phyloP scores from a whole-genome alignment of 2,113 vertebrate genomes.

The Erythrocercus mccallii region DNA sequence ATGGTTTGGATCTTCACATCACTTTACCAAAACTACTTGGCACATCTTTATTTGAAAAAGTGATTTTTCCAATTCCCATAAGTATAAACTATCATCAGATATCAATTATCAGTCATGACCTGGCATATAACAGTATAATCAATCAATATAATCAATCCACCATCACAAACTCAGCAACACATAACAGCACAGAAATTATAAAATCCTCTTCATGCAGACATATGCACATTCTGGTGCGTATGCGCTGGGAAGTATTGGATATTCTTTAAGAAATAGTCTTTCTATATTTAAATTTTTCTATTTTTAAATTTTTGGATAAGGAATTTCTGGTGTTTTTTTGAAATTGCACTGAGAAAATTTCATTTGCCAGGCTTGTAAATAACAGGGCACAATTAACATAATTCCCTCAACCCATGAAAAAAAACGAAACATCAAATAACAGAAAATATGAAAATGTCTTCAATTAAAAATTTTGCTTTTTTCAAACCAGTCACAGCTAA shows the following conservation, averaged over 20 bases:
- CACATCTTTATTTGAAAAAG: neutral
- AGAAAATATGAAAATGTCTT: neutral
- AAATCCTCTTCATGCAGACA: neutral
- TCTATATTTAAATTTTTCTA: too few species aligned
- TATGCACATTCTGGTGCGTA: neutral
- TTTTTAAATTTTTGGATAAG: neutral
- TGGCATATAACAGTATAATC: neutral
- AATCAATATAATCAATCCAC: too few species aligned
- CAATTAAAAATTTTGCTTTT: neutral
- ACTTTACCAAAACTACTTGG: neutral
- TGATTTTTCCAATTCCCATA: neutral
- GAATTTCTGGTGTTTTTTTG: neutral
- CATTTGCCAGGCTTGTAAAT: neutral
- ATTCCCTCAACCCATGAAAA: neutral
- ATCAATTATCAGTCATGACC: neutral
- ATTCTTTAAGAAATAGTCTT: neutral
- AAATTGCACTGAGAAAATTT: neutral
- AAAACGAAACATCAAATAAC: neutral
- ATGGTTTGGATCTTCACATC: neutral
- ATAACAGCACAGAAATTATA: fast-evolving
- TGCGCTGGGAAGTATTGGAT: neutral
- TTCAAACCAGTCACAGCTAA: neutral
- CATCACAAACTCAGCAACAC: neutral
- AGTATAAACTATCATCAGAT: neutral
- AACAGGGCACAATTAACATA: neutral